phyloP scores from a whole-genome alignment of 2,888 invertebrate genomes.

The Stratiomys singularior region DNA sequence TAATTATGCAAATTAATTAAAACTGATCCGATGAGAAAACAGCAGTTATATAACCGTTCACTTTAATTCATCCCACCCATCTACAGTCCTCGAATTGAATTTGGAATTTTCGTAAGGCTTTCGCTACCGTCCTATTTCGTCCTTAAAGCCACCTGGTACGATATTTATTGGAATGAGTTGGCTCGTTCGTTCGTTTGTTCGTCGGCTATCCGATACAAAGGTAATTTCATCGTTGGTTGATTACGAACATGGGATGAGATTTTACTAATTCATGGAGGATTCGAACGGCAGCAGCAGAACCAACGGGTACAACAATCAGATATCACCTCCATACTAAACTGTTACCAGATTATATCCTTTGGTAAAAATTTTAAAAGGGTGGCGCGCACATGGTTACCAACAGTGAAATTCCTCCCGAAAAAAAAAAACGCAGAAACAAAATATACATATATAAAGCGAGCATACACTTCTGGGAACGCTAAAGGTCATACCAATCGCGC shows the following conservation, averaged over 20 bases:
- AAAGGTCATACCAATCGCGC: too few relatives aligned
- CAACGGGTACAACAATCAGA: too few relatives aligned
- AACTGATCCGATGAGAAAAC: constrained; percentile 50
- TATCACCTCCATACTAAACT: background rate
- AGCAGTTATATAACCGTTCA: constrained; percentile 25
- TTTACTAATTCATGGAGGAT: constrained; percentile 43
- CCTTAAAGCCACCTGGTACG: too few relatives aligned
- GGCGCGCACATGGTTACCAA: background rate
- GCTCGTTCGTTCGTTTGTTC: background rate
- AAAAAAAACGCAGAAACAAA: background rate
- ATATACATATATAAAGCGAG: background rate
- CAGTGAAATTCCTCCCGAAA: too few relatives aligned
- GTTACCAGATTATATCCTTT: constrained; percentile 30
- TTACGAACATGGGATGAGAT: constrained; percentile 39
- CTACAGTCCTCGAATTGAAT: background rate
- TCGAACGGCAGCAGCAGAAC: background rate
- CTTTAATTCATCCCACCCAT: constrained; percentile 12
- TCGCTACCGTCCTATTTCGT: too few relatives aligned
- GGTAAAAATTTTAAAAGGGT: constrained; percentile 41
- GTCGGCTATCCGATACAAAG: background rate
- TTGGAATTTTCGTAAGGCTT: background rate
- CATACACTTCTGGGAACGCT: too few relatives aligned
- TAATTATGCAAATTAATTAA: constrained; percentile 52
- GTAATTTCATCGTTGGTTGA: constrained; percentile 46
- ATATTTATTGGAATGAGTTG: background rate